Conservation (phyloP, 2,888 invertebrate species). For the Acanthosepion lycidas region DNA sequence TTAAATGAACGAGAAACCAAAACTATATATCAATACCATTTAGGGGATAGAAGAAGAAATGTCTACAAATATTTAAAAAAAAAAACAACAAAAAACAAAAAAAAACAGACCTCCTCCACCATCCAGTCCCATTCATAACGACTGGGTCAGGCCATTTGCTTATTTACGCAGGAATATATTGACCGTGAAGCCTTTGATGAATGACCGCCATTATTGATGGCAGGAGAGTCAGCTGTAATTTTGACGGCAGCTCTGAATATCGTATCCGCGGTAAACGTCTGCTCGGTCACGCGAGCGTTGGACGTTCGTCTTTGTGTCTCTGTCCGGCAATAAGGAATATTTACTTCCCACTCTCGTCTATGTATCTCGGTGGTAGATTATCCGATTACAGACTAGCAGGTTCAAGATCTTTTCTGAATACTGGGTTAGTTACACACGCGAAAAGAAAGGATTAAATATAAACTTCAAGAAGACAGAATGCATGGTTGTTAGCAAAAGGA, state of each 20-base stretch:
- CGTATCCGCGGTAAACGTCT: background rate
- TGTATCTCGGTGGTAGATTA: background rate
- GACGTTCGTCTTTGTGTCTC: background rate
- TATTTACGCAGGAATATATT: background rate
- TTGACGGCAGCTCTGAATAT: background rate
- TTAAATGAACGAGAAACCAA: no score
- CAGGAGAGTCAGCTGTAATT: background rate
- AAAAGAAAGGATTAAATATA: no score
- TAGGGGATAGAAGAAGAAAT: no score
- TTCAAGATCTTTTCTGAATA: background rate
- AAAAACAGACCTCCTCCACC: background rate
- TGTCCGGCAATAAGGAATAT: background rate
- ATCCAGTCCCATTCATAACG: background rate
- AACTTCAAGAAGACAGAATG: no score
- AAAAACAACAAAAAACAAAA: no score
- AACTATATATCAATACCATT: no score
- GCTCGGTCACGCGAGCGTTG: background rate
- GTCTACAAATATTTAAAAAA: no score
- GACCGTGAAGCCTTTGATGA: slow-evolving; percentile 15
- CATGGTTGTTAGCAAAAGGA: no score
- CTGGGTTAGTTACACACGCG: background rate
- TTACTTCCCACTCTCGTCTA: background rate
- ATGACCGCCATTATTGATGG: background rate
- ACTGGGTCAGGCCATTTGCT: background rate
- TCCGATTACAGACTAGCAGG: background rate